These are phyloP conservation scores for Sebastes dallii DNA, from an alignment of 2,797 vertebrate species.

Conservation along the genomic window DNA sequence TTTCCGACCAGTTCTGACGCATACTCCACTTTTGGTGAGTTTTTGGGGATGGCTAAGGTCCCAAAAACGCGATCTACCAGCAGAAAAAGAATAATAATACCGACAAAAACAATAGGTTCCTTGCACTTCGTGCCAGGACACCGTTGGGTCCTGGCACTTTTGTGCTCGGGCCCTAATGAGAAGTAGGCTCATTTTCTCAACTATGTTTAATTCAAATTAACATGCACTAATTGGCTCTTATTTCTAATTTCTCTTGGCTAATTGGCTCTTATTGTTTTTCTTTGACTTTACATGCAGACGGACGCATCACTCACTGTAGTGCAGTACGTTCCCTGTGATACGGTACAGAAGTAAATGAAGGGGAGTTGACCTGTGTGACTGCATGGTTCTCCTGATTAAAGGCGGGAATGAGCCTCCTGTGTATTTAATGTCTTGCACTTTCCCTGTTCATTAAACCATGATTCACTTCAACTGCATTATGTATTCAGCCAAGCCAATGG, in stretches of 20 bases:
- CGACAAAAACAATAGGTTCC: no score
- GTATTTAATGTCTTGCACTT: conserved; percentile 14
- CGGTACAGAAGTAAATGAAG: conserved; percentile 30
- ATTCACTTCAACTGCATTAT: conserved; percentile 40
- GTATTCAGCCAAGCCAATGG: conserved; percentile 27
- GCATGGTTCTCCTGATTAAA: conserved; percentile 36
- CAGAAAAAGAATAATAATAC: no score
- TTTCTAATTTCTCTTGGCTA: neutral
- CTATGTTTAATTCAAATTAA: neutral
- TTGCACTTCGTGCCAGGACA: no score
- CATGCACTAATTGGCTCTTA: conserved; percentile 6
- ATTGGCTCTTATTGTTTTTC: neutral
- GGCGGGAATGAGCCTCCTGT: conserved; percentile 16
- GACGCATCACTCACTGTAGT: conserved; percentile 12
- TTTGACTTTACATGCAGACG: conserved; percentile 22
- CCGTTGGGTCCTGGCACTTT: no score
- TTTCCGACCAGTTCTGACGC: no score
- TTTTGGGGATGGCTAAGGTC: no score
- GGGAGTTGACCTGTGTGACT: conserved; percentile 35
- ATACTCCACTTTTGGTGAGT: no score
- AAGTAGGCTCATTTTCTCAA: neutral
- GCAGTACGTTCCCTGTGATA: neutral
- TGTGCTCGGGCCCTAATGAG: no score
- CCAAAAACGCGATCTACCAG: no score
- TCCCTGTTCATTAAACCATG: conserved; percentile 54